phyloP scores from a whole-genome alignment of 1,140 invertebrate genomes.

The Tetraneura akinire region DNA sequence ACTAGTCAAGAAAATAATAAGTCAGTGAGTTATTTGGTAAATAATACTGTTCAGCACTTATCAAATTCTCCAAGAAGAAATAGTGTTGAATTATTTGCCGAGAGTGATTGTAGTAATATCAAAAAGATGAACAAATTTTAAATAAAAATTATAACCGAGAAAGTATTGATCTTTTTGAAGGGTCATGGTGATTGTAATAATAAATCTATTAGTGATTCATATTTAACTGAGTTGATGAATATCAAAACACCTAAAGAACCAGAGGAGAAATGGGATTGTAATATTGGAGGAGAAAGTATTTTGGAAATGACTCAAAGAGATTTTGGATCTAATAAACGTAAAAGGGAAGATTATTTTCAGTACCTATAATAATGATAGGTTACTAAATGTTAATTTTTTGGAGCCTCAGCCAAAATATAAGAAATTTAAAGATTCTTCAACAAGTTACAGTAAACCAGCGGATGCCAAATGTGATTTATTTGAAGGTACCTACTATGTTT shows the following conservation, averaged over 20 bases:
- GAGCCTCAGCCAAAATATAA: slow-evolving; percentile 14
- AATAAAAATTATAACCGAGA: slow-evolving; percentile 41
- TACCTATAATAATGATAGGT: neutral
- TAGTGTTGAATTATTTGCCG: slow-evolving; percentile 28
- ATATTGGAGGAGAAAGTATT: slow-evolving; percentile 56
- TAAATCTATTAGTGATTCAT: slow-evolving; percentile 37
- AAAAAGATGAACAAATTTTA: neutral
- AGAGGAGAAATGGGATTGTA: slow-evolving; percentile 54
- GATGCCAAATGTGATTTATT: neutral
- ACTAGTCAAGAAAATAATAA: slow-evolving; percentile 36
- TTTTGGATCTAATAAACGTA: slow-evolving; percentile 16
- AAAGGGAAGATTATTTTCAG: slow-evolving; percentile 18
- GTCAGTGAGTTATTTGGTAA: neutral
- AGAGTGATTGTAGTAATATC: neutral
- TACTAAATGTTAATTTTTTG: neutral
- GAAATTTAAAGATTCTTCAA: slow-evolving; percentile 15
- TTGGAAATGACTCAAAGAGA: slow-evolving; percentile 53
- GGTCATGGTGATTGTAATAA: slow-evolving; percentile 18
- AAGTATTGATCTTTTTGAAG: slow-evolving; percentile 48
- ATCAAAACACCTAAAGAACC: slow-evolving; percentile 32
- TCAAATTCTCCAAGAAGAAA: slow-evolving; percentile 11
- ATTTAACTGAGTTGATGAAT: neutral
- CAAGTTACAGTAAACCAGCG: neutral
- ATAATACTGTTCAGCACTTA: slow-evolving; percentile 1
- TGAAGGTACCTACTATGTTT: slow-evolving; percentile 45